Conservation (phyloP, 2,113 vertebrate genomes). For the Mesoclemmys tuberculata region DNA sequence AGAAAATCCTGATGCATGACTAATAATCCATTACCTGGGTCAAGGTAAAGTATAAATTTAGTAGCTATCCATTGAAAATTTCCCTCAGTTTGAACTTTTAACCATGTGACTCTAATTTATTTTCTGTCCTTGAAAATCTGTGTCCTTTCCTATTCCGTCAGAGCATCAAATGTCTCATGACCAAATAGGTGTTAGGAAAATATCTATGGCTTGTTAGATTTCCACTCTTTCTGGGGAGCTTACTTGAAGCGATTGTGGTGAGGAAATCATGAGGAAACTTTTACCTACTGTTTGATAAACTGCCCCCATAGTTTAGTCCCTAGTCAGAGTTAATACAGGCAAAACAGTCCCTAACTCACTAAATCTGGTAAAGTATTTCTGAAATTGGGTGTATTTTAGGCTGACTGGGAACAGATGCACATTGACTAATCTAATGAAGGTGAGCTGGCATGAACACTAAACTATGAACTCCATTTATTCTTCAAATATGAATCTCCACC, state of each 20-base stretch:
- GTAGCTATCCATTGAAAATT: background rate
- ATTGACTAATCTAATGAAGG: background rate
- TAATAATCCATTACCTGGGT: conserved; percentile 36
- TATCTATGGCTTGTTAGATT: rapidly evolving
- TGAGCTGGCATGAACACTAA: background rate
- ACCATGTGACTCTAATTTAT: conserved; percentile 5
- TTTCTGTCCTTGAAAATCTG: conserved; percentile 34
- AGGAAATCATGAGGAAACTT: background rate
- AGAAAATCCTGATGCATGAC: conserved; percentile 7
- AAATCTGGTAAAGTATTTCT: background rate
- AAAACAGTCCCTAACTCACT: background rate
- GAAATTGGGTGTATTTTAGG: background rate
- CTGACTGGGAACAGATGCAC: background rate
- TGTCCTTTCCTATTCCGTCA: conserved; percentile 20
- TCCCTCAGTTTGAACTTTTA: conserved; percentile 14
- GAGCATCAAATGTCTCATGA: conserved; percentile 4
- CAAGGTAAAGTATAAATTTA: conserved; percentile 38
- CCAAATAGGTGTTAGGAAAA: background rate
- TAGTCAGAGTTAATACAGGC: background rate
- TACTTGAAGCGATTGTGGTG: background rate
- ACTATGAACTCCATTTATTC: rapidly evolving
- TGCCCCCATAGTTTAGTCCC: background rate
- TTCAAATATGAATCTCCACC: background rate
- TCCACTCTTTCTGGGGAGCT: background rate
- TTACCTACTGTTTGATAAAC: background rate